These are phyloP conservation scores for Aleiodes testaceus DNA, from an alignment of 2,888 invertebrate species.

Conservation along the genomic window DNA sequence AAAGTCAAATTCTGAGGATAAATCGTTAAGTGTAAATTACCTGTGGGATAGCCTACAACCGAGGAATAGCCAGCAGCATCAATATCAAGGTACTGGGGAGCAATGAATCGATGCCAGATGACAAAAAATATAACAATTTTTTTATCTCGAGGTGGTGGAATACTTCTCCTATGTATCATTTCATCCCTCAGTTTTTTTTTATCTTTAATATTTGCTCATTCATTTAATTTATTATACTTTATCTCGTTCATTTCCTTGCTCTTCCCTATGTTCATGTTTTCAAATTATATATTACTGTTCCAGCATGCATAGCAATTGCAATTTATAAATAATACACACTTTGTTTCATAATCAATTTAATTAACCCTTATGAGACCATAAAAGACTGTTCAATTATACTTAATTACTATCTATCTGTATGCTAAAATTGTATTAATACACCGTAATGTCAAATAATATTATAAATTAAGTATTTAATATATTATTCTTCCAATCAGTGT, in stretches of 20 bases:
- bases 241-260: conserved; percentile 31
- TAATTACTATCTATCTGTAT: conserved; percentile 19
- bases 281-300: no score
- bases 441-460: conserved; percentile 16
- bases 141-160: conserved; percentile 21
- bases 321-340: no score
- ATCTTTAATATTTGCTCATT: no score
- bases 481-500: no score
- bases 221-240: conserved; percentile 6
- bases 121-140: conserved; percentile 8
- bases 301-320: no score
- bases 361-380: no score
- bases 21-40: conserved; percentile 15
- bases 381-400: no score
- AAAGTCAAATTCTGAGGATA: neutral
- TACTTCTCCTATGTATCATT: no score
- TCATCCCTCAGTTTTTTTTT: no score
- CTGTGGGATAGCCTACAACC: conserved; percentile 67
- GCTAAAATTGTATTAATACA: conserved; percentile 1
- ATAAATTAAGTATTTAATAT: no score
- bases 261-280: conserved; percentile 11
- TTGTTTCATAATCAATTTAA: no score
- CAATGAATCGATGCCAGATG: conserved; percentile 55
- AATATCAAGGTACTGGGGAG: conserved; percentile 70
- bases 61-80: conserved; percentile 66